Conservation (phyloP, 2,113 vertebrate species). For the Chloropsis cyanopogon region DNA sequence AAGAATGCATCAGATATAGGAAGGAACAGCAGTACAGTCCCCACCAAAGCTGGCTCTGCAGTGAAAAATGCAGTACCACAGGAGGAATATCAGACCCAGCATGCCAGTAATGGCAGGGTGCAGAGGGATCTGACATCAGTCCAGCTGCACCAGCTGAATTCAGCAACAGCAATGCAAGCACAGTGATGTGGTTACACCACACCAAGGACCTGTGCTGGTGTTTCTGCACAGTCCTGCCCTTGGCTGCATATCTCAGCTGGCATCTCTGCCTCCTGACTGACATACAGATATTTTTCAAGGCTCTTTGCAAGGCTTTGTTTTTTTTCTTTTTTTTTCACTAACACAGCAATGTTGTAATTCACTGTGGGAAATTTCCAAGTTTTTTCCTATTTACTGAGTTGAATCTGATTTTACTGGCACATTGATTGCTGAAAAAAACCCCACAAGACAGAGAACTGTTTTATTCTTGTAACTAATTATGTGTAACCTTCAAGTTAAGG, state of each 20-base stretch:
- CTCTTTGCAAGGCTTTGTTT: not conserved
- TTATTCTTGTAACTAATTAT: conserved; percentile 3
- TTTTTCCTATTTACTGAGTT: not conserved
- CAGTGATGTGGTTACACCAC: not conserved
- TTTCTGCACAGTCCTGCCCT: not conserved
- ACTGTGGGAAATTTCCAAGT: not conserved
- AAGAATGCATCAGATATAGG: not conserved
- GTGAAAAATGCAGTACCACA: not conserved
- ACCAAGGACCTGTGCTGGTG: not conserved
- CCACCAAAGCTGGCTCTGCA: not conserved
- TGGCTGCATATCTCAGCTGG: not conserved
- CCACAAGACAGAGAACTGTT: not conserved
- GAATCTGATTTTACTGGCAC: not conserved
- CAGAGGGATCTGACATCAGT: not conserved
- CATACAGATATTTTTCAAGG: not conserved
- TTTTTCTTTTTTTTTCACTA: not conserved
- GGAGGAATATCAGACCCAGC: not conserved
- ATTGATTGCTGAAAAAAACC: not conserved
- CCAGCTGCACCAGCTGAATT: not conserved
- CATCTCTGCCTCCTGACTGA: not conserved
- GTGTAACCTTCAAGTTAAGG: not conserved
- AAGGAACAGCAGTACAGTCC: not conserved
- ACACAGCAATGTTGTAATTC: not conserved
- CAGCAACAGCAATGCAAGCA: not conserved
- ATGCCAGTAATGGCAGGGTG: not conserved